A percentile compares a stretch with the other conserved stretches of the same genome.
These are phyloP conservation scores for Phortica magna DNA, from an alignment of 2,888 invertebrate genomes.

Conservation along the genomic window DNA sequence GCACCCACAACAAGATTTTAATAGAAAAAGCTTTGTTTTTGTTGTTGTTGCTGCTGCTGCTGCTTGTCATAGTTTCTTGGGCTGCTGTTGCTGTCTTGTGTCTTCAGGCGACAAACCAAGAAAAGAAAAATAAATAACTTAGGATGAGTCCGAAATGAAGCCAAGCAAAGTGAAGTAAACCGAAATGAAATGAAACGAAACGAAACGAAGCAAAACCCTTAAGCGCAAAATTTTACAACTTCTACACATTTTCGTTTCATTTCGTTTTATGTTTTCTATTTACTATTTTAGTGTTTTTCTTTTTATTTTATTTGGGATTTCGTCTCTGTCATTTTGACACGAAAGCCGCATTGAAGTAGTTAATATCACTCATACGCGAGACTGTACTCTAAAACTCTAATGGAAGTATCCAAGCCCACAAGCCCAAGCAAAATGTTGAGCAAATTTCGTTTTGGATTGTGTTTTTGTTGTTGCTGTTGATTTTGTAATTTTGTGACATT, in stretches of 20 bases:
- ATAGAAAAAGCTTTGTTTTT: background rate
- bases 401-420: background rate
- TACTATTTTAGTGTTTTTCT: background rate
- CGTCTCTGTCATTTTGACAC: background rate
- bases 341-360: slow-evolving; percentile 1
- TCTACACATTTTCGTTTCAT: slow-evolving; percentile 8
- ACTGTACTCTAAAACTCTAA: slow-evolving; percentile 12
- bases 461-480: slow-evolving; percentile 1
- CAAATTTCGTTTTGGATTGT: background rate
- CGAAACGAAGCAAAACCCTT: slow-evolving; percentile 13
- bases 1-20: slow-evolving; percentile 22
- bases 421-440: background rate
- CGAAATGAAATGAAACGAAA: background rate
- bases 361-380: slow-evolving; percentile 22
- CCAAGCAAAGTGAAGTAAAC: background rate
- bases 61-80: background rate
- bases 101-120: background rate
- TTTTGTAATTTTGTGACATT: slow-evolving; percentile 28
- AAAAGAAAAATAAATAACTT: background rate
- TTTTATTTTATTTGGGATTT: background rate
- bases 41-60: no score
- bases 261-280: slow-evolving; percentile 22
- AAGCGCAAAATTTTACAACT: slow-evolving; percentile 31
- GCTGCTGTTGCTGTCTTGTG: background rate
- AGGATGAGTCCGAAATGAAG: slow-evolving; percentile 20